Percentiles rank a stretch among this genome's conserved stretches.
Conservation (phyloP, 2,113 vertebrate species). For the Myiozetetes cayanensis region DNA sequence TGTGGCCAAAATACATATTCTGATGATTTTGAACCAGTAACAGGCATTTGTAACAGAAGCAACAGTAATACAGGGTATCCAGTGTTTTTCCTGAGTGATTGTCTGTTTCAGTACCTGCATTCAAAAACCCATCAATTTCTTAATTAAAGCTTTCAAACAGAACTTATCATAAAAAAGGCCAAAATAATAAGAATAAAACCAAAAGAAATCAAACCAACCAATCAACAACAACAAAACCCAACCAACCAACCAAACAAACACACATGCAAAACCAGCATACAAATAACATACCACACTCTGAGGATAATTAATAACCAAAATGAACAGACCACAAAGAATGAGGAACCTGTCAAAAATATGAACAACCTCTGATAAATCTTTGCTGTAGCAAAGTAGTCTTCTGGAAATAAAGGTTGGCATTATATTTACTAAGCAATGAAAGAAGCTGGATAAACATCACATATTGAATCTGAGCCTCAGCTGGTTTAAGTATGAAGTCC, state of each 20-base stretch:
- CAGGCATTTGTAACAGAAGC: background rate
- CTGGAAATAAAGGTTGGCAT: background rate
- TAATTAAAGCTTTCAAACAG: background rate
- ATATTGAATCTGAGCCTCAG: background rate
- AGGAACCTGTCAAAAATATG: background rate
- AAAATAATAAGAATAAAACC: background rate
- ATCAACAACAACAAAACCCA: too few species aligned
- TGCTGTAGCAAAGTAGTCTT: background rate
- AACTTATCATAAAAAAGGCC: background rate
- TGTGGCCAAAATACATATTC: background rate
- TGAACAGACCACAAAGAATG: background rate
- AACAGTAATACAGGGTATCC: background rate
- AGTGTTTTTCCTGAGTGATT: background rate
- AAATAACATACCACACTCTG: background rate
- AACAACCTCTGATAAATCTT: background rate
- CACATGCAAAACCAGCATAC: background rate
- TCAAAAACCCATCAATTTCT: background rate
- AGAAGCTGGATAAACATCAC: background rate
- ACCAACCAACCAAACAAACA: background rate
- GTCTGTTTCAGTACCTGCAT: background rate
- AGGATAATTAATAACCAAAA: background rate
- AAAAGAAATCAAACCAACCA: background rate
- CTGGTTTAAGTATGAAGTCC: background rate
- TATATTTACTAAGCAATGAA: background rate
- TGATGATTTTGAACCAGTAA: background rate